phyloP scores from a whole-genome alignment of 2,113 vertebrate genomes.

The zebrafish (Danio rerio) region GRCz12tu NC_133192.1:17995501-17996000 shows the following conservation, averaged over 20 bases:
- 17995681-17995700: background rate
- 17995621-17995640: background rate
- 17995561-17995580: no score
- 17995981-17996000: conserved; percentile 84
- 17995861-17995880: conserved; percentile 14
- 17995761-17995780: background rate
- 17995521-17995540: no score
- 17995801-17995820: conserved; percentile 25
- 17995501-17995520: no score
- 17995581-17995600: no score
- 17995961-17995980: conserved; percentile 82
- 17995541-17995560: no score
- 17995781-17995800: background rate
- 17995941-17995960: conserved; percentile 54
- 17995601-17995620: no score
- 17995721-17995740: background rate
- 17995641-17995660: conserved; percentile 23
- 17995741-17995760: background rate
- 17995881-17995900: background rate
- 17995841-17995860: conserved; percentile 24
- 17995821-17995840: conserved; percentile 23
- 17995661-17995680: conserved; percentile 5
- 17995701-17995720: background rate
- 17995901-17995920: background rate
- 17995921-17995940: background rate